Evolutionary conservation across 2,113 vertebrate species (phyloP).

Genomic region (Melanerpes aurifrons): DNA sequence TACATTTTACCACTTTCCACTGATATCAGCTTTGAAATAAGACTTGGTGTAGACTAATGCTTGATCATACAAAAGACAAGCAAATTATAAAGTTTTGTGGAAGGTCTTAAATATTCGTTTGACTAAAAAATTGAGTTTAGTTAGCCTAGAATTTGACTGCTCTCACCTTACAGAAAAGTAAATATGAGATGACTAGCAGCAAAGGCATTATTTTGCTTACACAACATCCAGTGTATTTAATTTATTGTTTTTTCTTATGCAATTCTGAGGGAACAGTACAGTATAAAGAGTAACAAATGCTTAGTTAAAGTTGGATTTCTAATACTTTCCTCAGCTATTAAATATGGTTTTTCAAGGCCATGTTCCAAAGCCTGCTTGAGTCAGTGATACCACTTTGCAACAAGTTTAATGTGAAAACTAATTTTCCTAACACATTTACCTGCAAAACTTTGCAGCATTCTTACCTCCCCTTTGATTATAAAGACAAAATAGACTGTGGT

Average conservation of each 20-base stretch:
- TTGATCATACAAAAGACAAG: slow-evolving; percentile 13
- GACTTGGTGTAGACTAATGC: not conserved
- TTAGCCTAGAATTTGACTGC: not conserved
- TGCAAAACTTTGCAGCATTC: not conserved
- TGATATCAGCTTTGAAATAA: slow-evolving; percentile 42
- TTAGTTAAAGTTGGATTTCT: not conserved
- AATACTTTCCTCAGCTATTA: not conserved
- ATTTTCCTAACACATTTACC: not conserved
- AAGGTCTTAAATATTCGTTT: slow-evolving; percentile 49
- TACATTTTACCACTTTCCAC: slow-evolving; percentile 9
- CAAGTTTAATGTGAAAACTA: not conserved
- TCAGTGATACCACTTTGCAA: not conserved
- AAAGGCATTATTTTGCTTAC: not conserved
- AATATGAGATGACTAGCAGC: not conserved
- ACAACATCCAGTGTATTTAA: not conserved
- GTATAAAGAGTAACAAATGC: not conserved
- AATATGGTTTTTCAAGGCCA: not conserved
- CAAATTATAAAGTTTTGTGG: not conserved
- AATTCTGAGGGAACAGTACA: not conserved
- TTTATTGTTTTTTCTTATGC: not conserved
- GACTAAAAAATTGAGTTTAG: slow-evolving; percentile 28
- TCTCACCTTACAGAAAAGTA: not conserved
- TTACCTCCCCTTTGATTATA: not conserved
- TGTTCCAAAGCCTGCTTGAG: not conserved
- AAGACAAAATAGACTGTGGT: not conserved